Conservation (phyloP, 2,113 vertebrate genomes). For the Diadophis punctatus region DNA sequence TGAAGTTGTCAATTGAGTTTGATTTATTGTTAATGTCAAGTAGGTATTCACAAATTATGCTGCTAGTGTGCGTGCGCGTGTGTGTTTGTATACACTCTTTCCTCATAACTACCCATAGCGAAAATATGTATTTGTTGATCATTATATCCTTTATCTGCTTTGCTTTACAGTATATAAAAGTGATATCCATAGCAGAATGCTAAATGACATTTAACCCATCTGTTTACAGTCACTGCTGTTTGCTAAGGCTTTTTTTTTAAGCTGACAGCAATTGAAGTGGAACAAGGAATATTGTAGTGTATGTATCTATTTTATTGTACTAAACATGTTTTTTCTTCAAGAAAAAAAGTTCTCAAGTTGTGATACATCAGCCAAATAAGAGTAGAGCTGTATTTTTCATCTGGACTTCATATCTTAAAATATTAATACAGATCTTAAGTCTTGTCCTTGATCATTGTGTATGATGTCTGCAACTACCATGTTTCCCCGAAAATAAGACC, state of each 20-base stretch:
- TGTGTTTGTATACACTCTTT: neutral
- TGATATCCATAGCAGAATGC: neutral
- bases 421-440: neutral
- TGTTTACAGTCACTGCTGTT: neutral
- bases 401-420: neutral
- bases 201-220: neutral
- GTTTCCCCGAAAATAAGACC: too few relatives aligned
- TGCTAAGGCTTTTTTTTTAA: neutral
- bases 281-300: neutral
- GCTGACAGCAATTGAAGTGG: neutral
- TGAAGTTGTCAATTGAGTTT: neutral
- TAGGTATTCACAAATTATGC: neutral
- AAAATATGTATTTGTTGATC: neutral
- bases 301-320: neutral
- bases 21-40: neutral
- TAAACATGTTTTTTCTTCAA: neutral
- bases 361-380: neutral
- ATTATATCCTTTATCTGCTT: neutral
- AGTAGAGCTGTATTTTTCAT: neutral
- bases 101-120: neutral
- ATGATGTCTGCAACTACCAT: neutral
- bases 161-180: neutral
- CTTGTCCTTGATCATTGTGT: neutral
- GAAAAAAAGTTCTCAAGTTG: neutral
- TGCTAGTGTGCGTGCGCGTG: neutral